Conservation (phyloP, 64 coral and sea anemone species). For the Acropora yongei region DNA sequence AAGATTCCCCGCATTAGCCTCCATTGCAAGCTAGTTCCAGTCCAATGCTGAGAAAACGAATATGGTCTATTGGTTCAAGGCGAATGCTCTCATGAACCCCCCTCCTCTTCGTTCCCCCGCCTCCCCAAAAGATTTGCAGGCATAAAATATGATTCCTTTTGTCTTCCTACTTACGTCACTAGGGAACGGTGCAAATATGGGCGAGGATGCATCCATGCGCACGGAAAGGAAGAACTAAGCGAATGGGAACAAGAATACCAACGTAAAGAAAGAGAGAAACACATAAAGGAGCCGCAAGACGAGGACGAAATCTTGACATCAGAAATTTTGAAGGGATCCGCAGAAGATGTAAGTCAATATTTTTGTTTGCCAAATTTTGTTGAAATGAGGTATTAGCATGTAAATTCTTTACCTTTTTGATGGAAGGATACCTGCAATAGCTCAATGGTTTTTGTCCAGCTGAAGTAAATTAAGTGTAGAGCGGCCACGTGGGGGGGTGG, state of each 20-base stretch:
- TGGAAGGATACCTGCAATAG: no score
- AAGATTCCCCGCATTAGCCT: no score
- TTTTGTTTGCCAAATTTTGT: not conserved
- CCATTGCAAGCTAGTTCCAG: no score
- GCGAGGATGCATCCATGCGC: conserved; percentile 47
- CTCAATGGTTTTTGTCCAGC: no score
- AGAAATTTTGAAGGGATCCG: conserved; percentile 8
- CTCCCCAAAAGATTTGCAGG: no score
- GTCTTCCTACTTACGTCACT: not conserved
- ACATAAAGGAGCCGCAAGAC: not conserved
- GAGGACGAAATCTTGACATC: not conserved
- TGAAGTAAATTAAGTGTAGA: no score
- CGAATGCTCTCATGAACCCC: no score
- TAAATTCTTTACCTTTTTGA: not conserved
- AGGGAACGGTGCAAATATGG: conserved; percentile 41
- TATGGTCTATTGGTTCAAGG: no score
- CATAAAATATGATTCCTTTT: not conserved
- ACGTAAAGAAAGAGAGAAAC: conserved; percentile 1
- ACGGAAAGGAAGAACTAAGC: conserved; percentile 31
- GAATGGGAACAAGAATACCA: conserved; percentile 36
- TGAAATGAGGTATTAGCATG: not conserved
- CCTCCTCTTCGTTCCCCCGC: no score
- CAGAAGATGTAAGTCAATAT: conserved; percentile 13
- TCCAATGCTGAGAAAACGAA: no score
- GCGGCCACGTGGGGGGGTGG: no score